phyloP scores from a whole-genome alignment of 2,113 vertebrate genomes.

The Apteryx mantelli region DNA sequence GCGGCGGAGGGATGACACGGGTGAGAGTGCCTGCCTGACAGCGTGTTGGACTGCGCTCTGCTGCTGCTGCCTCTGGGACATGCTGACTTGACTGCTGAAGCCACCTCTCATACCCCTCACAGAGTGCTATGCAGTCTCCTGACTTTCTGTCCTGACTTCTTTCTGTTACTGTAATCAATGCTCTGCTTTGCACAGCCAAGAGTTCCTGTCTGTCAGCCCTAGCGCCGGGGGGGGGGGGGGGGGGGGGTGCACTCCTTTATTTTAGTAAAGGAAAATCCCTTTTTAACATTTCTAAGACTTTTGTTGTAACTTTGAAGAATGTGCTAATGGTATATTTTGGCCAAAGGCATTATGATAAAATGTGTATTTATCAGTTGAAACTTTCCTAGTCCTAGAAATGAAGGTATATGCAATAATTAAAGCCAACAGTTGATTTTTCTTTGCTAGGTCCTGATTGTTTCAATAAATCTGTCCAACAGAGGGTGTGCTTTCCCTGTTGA shows the following conservation, averaged over 20 bases:
- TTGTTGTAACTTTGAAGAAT: conserved; percentile 76
- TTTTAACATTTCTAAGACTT: conserved; percentile 76
- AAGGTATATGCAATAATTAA: conserved; percentile 70
- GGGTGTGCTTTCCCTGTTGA: not conserved
- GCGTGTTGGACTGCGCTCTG: conserved; percentile 96
- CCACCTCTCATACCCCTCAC: not conserved
- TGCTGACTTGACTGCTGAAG: conserved; percentile 85
- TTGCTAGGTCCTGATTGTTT: conserved; percentile 51
- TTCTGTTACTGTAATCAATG: conserved; percentile 75
- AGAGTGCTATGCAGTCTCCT: conserved; percentile 57
- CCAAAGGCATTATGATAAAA: conserved; percentile 74
- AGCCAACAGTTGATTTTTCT: conserved; percentile 72
- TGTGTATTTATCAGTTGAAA: conserved; percentile 76
- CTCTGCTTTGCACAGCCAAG: conserved; percentile 75
- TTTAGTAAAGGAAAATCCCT: conserved; percentile 74
- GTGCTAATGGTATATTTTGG: conserved; percentile 69
- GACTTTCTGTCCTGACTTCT: conserved; percentile 37
- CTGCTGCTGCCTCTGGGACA: conserved; percentile 98
- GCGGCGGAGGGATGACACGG: conserved; percentile 85
- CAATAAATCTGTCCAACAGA: conserved; percentile 59
- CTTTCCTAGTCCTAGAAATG: conserved; percentile 67
- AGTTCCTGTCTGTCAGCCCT: conserved; percentile 57
- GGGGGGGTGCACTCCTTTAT: conserved; percentile 70
- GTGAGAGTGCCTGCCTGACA: conserved; percentile 88
- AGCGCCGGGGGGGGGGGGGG: conserved; percentile 60